Evolutionary conservation across 2,113 vertebrate genomes (phyloP), one percentile per base, ranked within the genome.

Genomic region (Campylomormyrus numenius): DNA sequence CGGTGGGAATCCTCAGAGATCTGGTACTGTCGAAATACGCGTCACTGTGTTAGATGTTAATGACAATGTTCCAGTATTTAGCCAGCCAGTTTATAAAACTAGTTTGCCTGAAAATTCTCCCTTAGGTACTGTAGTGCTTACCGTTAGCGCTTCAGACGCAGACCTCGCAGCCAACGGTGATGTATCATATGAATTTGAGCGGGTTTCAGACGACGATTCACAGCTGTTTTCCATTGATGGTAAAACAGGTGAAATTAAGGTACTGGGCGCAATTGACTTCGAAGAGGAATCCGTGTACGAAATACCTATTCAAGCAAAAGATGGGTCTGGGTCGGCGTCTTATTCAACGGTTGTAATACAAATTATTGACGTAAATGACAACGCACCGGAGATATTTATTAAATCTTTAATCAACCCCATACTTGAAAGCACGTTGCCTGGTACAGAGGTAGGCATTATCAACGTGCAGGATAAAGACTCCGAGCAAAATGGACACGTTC

Each of bases 301-400:
- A 89, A 7, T 95, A 0, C 35, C 87, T 45, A 45, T 95, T 3
- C 85, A 96, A 90, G 96, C 95, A 1, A 94, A 94, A 89, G 97
- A 97, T 93, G 90, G 91, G 5, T 93, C 94, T 80, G 95, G 94
- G 1, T 90, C 96, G 0, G 90, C 93, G 0, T 94, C 95, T 10
- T 91, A 94, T 52, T 90, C 93, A 0, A 95, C 94, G 77, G 93
- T 96, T 0, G 52, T 96, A 1, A 93, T 96, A 87, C 90, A 94
- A 11, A 88, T 96, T 0, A 91, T 91, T 87, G 96, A 97, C 85
- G 90, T 96, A 1, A 97, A 97, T 92, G 96, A 97, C 10, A 97
- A 97, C n/a, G 90, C 90, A 0, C 96, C 95, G 8, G 91, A 94
- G 3, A 90, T 96, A 17, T 85, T 89, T 0, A 3, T 95, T 5